Base-by-base conservation (phyloP, 2,113 vertebrate genomes). In the Lophius piscatorius region DNA sequence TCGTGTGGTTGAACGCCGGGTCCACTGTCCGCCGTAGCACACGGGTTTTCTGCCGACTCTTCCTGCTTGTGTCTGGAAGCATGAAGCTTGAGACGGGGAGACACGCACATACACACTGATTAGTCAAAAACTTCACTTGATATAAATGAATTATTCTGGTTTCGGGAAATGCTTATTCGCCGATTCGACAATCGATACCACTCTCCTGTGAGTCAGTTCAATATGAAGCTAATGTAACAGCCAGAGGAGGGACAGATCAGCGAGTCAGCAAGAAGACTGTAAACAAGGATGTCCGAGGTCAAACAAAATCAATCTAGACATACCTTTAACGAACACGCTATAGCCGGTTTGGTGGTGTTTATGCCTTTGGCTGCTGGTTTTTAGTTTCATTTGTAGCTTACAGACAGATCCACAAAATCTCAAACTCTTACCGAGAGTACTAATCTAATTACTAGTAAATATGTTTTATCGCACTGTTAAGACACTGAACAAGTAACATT, bases 11-110 rank as follows among this genome's bases (percentile, higher is more conserved):
- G 78, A 98, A 99, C 10, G 91, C 47, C 0, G 97, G 97, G 39
- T 92, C 92, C 21, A 68, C 63, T 0, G 94, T 96, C 74, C 94
- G 95, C 45, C 91, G 85, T 50, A 99, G 80, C 0, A 94, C 91
- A 23, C 96, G 93, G 0, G 96, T 98, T 84, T 97, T 98, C 87
- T 99, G 97, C 1, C 95, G 93, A 63, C 96, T 96, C 87, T 97
- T 98, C 61, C 93, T 93, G 79, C 95, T 98, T 0, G 94, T 98
- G 56, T 99, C 96, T 38, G 96, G 97, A 60, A 99, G 94, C 67
- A 98, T 76, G 9, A 92, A 97, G 63, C 97, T 99, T 73, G 3
- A 64, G 40, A 42, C 1, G 9, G 49, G 0, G 6, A n/a, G 17
- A 47, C 3, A 7, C 1, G 29, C 29, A 31, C 29, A 28, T 5